phyloP scores from a whole-genome alignment of 1,140 invertebrate species.

The Drosophila novamexicana region DNA sequence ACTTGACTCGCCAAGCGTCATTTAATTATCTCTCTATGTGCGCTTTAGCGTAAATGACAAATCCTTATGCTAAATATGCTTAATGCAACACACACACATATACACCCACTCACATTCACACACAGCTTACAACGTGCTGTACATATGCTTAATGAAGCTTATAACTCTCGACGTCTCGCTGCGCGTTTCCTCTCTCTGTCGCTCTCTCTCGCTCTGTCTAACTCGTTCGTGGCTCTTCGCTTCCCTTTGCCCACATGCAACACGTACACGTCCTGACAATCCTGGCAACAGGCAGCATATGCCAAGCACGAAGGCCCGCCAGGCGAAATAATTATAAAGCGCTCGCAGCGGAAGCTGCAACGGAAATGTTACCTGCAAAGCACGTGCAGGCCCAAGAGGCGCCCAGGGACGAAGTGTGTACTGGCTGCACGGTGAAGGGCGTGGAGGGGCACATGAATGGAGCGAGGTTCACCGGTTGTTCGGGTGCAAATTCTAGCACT shows the following conservation, averaged over 20 bases:
- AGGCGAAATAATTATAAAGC: constrained; percentile 83
- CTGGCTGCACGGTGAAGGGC: not conserved
- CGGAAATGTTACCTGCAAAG: constrained; percentile 82
- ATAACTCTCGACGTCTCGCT: constrained; percentile 72
- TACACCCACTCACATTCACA: constrained; percentile 10
- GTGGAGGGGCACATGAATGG: constrained; percentile 13
- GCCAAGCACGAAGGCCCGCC: constrained; percentile 77
- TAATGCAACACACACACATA: constrained; percentile 65
- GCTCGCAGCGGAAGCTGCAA: constrained; percentile 80
- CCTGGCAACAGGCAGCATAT: constrained; percentile 82
- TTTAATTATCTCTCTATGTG: constrained; percentile 77
- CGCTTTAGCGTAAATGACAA: constrained; percentile 79
- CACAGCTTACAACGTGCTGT: constrained; percentile 74
- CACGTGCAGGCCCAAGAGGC: constrained; percentile 56
- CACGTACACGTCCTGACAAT: constrained; percentile 76
- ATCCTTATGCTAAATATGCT: constrained; percentile 84
- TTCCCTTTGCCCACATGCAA: constrained; percentile 56
- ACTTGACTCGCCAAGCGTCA: constrained; percentile 58
- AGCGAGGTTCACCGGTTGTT: constrained; percentile 43
- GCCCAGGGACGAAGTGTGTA: not conserved
- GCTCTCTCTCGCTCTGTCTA: not conserved
- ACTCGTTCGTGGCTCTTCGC: not conserved
- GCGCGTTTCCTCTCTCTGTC: not conserved
- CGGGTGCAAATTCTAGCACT: constrained; percentile 81
- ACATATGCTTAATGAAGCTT: constrained; percentile 84